Percentiles rank a stretch among this genome's conserved stretches.
Conservation (phyloP, 2,888 invertebrate species). For the Megamerina dolium region DNA sequence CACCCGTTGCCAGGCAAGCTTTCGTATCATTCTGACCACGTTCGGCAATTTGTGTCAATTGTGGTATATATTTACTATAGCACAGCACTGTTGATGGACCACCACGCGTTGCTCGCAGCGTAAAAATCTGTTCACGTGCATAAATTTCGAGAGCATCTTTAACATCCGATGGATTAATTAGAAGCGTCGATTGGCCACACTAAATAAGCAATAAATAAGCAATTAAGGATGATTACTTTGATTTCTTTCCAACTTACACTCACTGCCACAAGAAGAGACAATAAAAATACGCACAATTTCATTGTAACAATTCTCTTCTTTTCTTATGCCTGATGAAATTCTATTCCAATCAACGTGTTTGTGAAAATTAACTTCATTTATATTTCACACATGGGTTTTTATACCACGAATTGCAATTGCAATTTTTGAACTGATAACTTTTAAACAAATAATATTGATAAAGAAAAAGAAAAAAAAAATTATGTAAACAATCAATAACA, state of each 20-base stretch:
- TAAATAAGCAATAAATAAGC: not conserved
- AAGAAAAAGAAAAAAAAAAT: no score
- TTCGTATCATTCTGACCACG: slow-evolving; percentile 18
- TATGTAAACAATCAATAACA: no score
- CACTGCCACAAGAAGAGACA: slow-evolving; percentile 6
- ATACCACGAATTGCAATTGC: no score
- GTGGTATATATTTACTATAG: slow-evolving; percentile 22
- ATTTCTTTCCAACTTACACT: not conserved
- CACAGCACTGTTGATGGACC: slow-evolving; percentile 15
- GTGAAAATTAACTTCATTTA: no score
- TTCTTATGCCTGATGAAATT: no score
- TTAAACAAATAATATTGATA: no score
- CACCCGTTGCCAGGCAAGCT: slow-evolving; percentile 11
- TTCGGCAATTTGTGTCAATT: slow-evolving; percentile 16
- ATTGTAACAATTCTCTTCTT: no score
- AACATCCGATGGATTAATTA: slow-evolving; percentile 14
- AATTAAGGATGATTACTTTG: not conserved
- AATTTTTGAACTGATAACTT: no score
- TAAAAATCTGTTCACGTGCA: slow-evolving; percentile 14
- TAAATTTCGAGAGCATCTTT: slow-evolving; percentile 18
- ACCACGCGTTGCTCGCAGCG: slow-evolving; percentile 17
- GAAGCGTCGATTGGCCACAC: slow-evolving; percentile 4
- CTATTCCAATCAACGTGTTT: no score
- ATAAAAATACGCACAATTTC: not conserved
- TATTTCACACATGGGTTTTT: no score